phyloP scores from a whole-genome alignment of 2,113 vertebrate genomes.

The Indri indri region DNA sequence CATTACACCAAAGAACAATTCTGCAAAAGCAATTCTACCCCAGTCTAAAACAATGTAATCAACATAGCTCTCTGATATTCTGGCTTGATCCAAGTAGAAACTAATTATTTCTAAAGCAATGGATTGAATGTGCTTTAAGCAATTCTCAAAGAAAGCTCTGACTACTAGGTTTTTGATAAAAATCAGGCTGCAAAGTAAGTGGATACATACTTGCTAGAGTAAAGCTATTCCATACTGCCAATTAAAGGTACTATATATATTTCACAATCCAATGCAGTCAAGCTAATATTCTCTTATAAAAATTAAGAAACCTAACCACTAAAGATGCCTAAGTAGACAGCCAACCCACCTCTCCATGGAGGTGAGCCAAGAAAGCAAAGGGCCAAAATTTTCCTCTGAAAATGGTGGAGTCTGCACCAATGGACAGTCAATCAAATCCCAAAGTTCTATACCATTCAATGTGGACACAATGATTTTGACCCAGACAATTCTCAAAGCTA shows the following conservation, averaged over 20 bases:
- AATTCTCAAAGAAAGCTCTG: slow-evolving; percentile 10
- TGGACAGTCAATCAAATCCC: neutral
- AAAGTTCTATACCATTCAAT: neutral
- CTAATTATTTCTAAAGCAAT: slow-evolving; percentile 34
- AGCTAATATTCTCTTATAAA: slow-evolving; percentile 3
- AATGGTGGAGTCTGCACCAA: slow-evolving; percentile 20
- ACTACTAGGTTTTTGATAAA: slow-evolving; percentile 25
- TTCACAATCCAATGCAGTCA: neutral
- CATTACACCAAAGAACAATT: slow-evolving; percentile 55
- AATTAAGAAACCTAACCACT: slow-evolving; percentile 29
- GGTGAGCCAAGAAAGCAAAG: neutral
- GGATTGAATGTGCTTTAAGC: neutral
- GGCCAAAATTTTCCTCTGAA: slow-evolving; percentile 10
- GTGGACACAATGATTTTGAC: slow-evolving; percentile 8
- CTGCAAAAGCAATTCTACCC: slow-evolving; percentile 25
- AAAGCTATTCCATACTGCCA: neutral
- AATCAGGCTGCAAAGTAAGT: neutral
- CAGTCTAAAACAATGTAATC: slow-evolving; percentile 36
- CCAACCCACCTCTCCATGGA: neutral
- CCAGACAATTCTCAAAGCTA: slow-evolving; percentile 2
- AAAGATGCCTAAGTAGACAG: slow-evolving; percentile 3
- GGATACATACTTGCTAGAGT: neutral
- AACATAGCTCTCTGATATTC: slow-evolving; percentile 31
- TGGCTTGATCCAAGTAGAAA: slow-evolving; percentile 41
- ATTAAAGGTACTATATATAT: neutral